These are phyloP conservation scores for Diplodus sargus DNA, from an alignment of 2,797 vertebrate species.

Conservation along the genomic window DNA sequence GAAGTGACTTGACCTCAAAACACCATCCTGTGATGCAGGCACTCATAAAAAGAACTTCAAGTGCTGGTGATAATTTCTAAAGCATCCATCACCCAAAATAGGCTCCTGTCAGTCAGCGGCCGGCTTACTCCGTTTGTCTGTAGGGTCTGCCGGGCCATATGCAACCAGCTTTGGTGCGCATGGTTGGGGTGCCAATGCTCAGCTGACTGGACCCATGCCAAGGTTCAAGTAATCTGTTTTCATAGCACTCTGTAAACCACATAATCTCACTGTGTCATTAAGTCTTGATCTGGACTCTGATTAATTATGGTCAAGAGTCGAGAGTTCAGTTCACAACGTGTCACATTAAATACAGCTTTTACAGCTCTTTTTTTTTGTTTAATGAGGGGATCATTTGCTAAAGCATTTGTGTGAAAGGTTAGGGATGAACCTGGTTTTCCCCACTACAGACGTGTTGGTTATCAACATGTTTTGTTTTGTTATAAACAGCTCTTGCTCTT, in stretches of 20 bases:
- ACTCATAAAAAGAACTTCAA: conserved; percentile 41
- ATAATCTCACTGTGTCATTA: conserved; percentile 57
- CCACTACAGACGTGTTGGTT: background rate
- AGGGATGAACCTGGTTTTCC: conserved; percentile 5
- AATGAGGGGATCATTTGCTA: conserved; percentile 1
- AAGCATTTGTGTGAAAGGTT: conserved; percentile 20
- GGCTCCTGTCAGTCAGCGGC: conserved; percentile 14
- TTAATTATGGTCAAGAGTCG: conserved; percentile 32
- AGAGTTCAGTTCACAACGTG: conserved; percentile 15
- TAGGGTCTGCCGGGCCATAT: conserved; percentile 15
- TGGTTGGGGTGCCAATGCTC: conserved; percentile 31
- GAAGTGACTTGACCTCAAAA: conserved; percentile 50
- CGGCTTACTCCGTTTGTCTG: conserved; percentile 5
- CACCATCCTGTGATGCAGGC: conserved; percentile 35
- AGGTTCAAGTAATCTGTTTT: conserved; percentile 66
- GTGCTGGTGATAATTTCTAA: conserved; percentile 45
- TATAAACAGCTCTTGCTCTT: too few species aligned
- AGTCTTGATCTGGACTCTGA: conserved; percentile 44
- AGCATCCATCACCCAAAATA: conserved; percentile 45
- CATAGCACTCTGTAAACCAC: conserved; percentile 60
- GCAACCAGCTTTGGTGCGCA: conserved; percentile 33
- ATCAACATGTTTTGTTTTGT: background rate
- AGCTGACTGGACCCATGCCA: conserved; percentile 56
- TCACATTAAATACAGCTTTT: conserved; percentile 5
- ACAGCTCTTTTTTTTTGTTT: fast-evolving